A percentile compares a stretch with the other conserved stretches of the same genome.
Conservation (phyloP, 2,113 vertebrate species). For the Cranoglanis bouderius region DNA sequence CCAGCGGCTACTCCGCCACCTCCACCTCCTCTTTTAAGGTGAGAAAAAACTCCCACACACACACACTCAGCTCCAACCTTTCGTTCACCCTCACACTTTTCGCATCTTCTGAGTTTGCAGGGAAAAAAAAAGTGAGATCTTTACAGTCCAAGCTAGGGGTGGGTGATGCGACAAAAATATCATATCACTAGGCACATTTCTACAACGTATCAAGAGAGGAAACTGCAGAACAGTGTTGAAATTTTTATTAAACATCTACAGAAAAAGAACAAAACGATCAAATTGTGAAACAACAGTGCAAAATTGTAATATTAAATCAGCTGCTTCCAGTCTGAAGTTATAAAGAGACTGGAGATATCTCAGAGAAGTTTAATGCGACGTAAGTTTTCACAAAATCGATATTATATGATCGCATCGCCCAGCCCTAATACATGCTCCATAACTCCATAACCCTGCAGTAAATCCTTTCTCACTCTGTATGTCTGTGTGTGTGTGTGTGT, state of each 20-base stretch:
- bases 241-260: background rate
- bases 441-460: background rate
- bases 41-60: constrained; percentile 38
- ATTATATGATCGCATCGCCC: background rate
- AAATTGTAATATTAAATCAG: background rate
- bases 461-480: background rate
- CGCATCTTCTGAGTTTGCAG: background rate
- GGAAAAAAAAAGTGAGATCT: background rate
- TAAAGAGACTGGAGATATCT: background rate
- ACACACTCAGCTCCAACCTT: background rate
- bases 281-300: background rate
- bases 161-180: background rate
- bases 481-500: background rate
- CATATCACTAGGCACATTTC: background rate
- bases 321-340: background rate
- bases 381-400: background rate
- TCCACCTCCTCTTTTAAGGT: constrained; percentile 98
- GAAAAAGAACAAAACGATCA: background rate
- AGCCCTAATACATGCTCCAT: background rate
- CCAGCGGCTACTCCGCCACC: constrained; percentile 93
- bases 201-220: background rate
- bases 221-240: background rate
- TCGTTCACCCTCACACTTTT: background rate
- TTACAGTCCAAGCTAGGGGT: background rate
- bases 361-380: background rate